Percentiles rank a stretch among this genome's conserved stretches.
These are phyloP conservation scores for Percopsis transmontana DNA, from an alignment of 2,113 vertebrate species.

Conservation along the genomic window DNA sequence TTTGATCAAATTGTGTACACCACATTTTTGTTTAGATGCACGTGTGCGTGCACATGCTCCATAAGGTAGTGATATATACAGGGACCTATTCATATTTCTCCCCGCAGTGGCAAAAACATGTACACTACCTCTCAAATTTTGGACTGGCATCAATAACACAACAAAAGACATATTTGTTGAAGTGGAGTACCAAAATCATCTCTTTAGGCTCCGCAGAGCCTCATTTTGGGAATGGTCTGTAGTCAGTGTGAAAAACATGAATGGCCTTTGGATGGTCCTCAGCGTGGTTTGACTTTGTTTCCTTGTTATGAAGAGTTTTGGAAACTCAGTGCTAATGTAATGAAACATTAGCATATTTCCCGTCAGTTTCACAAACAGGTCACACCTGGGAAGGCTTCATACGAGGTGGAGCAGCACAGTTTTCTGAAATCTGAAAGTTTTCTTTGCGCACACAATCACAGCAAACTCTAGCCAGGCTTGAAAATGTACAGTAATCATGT, in stretches of 20 bases:
- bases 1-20: not conserved
- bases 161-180: not conserved
- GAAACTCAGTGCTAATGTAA: constrained; percentile 8
- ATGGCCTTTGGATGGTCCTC: constrained; percentile 41
- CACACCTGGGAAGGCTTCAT: constrained; percentile 20
- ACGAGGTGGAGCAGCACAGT: constrained; percentile 33
- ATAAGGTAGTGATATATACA: too few species aligned
- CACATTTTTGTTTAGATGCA: too few species aligned
- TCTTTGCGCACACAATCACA: constrained; percentile 6
- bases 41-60: too few species aligned
- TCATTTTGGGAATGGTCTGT: constrained; percentile 17
- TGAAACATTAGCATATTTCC: constrained; percentile 27
- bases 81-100: too few species aligned
- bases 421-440: constrained; percentile 25
- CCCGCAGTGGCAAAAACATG: too few species aligned
- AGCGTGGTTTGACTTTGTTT: constrained; percentile 14
- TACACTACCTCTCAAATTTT: too few species aligned
- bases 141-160: not conserved
- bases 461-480: constrained; percentile 9
- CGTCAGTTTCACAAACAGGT: constrained; percentile 12
- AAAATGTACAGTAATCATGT: constrained; percentile 20
- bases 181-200: constrained; percentile 3
- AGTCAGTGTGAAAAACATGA: constrained; percentile 40
- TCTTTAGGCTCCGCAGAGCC: constrained; percentile 21
- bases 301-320: constrained; percentile 30